Percentiles rank a stretch among this genome's conserved stretches.
phyloP scores from a whole-genome alignment of 2,113 vertebrate genomes.

The Naja naja region DNA sequence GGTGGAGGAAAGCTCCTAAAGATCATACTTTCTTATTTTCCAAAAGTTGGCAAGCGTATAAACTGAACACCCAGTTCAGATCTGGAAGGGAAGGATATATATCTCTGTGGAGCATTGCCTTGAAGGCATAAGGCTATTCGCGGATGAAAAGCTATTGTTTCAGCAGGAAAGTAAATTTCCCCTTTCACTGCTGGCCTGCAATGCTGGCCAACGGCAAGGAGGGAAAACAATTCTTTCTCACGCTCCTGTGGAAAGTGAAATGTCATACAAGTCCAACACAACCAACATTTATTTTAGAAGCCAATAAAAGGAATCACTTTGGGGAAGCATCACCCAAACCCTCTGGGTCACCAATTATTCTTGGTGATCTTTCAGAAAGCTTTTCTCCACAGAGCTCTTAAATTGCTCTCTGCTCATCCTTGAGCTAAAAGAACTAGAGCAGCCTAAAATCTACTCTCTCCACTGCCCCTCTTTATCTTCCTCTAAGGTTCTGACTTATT shows the following conservation, averaged over 20 bases:
- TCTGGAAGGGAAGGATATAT: not conserved
- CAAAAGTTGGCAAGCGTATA: not conserved
- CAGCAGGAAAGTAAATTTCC: constrained; percentile 2
- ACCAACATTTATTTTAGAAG: not conserved
- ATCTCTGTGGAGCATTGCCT: not conserved
- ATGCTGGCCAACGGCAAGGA: not conserved
- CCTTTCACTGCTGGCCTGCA: not conserved
- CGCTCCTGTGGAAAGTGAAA: not conserved
- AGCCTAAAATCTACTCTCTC: not conserved
- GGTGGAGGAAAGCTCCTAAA: not conserved
- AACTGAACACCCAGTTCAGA: not conserved
- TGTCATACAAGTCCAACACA: not conserved
- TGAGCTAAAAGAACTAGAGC: not conserved
- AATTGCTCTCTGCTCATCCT: not conserved
- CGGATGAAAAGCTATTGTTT: constrained; percentile 6
- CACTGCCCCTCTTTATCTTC: not conserved
- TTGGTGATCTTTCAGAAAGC: not conserved
- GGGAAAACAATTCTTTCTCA: not conserved
- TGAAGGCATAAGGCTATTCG: not conserved
- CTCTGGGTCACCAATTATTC: not conserved
- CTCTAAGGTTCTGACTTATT: not conserved
- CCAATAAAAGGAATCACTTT: not conserved
- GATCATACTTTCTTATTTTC: not conserved
- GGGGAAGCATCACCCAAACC: not conserved
- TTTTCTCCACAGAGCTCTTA: not conserved